Base-by-base conservation (phyloP, 2,888 invertebrate genomes). In the Spilarctia lutea region DNA sequence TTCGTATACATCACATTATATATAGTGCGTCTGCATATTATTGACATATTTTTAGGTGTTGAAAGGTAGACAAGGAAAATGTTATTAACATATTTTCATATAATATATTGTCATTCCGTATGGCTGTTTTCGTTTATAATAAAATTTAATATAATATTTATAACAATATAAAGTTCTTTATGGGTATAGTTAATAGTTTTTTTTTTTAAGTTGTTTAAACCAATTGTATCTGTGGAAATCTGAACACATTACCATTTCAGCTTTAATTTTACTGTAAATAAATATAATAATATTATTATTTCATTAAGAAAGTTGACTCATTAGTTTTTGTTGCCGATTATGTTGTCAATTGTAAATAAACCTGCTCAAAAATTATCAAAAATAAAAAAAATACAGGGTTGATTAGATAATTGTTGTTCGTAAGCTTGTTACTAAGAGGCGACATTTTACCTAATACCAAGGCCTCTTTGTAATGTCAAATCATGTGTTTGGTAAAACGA, bases 221-320 rank as follows among this genome's bases (percentile, higher is more conserved):
- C 42, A 76, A 68, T 71, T 69, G 73, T 52, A 74, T 68, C 60
- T 74, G 24, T 68, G 68, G 72, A 76, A 75, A 73, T 82, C 76
- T 82, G 82, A 89, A 89, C 84, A 88, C 86, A 90, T 91, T 91
- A 91, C 91, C 92, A 91, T 86, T 82, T 84, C 88, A 91, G 91
- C 92, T 92, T 91, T 92, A 92, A 91, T 88, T 86, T 83, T 68
- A 76, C 83, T 78, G 73, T 78, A 76, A 81, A 82, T 82, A 72
- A 75, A 81, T 69, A 71, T 76, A 74, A 70, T 71, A 75, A 65
- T 73, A 24, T 68, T 68, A 72, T 75, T 75, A 79, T 76, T 79
- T 80, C 56, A 75, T 79, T 81, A 81, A 81, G 79, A 84, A 79
- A 77, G 63, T 75, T 81, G 75, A 76, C 70, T 78, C 33, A 71